Evolutionary conservation across 2,113 vertebrate species (phyloP).

Genomic region (Bubo scandiacus): DNA sequence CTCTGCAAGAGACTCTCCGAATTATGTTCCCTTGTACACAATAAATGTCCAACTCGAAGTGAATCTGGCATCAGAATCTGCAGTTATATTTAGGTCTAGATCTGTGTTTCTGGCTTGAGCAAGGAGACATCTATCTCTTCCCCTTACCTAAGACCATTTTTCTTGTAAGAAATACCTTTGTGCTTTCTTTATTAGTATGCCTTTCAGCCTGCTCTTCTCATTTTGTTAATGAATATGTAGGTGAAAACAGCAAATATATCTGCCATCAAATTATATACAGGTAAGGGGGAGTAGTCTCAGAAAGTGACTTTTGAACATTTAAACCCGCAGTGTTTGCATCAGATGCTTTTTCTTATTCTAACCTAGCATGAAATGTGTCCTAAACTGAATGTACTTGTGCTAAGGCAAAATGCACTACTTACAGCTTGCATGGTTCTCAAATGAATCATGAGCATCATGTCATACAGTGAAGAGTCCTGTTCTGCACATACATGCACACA

Average conservation of each 20-base stretch:
- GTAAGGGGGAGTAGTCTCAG: neutral
- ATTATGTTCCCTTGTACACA: neutral
- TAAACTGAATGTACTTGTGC: neutral
- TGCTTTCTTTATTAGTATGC: neutral
- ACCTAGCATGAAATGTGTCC: neutral
- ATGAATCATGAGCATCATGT: neutral
- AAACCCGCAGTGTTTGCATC: neutral
- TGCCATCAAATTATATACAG: neutral
- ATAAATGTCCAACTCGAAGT: neutral
- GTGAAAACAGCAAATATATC: neutral
- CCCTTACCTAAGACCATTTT: neutral
- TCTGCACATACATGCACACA: rapidly evolving
- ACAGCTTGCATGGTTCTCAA: neutral
- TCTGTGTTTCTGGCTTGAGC: neutral
- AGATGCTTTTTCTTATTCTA: neutral
- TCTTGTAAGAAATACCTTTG: neutral
- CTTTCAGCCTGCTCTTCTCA: neutral
- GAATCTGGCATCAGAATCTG: neutral
- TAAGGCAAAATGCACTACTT: neutral
- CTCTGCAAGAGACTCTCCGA: neutral
- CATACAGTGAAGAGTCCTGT: rapidly evolving
- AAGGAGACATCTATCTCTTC: neutral
- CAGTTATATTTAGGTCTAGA: neutral
- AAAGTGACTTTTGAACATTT: neutral
- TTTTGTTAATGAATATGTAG: neutral